Evolutionary conservation across 2,888 invertebrate genomes (phyloP).

Genomic region (Endotricha flammealis): DNA sequence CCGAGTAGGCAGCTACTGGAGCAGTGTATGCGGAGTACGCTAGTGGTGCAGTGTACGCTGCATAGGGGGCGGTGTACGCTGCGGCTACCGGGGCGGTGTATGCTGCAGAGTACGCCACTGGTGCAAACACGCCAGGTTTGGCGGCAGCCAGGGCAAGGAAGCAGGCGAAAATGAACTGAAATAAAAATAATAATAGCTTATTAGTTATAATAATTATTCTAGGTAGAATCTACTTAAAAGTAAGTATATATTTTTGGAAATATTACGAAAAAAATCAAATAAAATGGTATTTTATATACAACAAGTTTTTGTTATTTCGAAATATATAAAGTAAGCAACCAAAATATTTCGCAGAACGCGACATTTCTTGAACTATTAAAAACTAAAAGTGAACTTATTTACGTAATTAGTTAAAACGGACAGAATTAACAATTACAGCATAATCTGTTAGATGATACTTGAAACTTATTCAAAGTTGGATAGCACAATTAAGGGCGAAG

Average conservation of each 20-base stretch:
- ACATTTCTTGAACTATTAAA: no score
- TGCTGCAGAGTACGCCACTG: slow-evolving; percentile 40
- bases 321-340: no score
- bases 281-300: no score
- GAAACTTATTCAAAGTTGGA: no score
- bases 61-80: slow-evolving; percentile 45
- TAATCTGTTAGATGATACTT: no score
- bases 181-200: slow-evolving; percentile 15
- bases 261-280: no score
- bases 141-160: slow-evolving; percentile 69
- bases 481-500: no score
- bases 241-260: no score
- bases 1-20: slow-evolving; percentile 38
- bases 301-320: no score
- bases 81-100: slow-evolving; percentile 45
- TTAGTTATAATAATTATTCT: not conserved
- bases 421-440: no score
- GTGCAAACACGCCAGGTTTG: slow-evolving; percentile 51
- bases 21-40: slow-evolving; percentile 47
- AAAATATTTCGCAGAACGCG: not conserved
- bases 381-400: no score
- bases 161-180: slow-evolving; percentile 65
- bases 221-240: not conserved
- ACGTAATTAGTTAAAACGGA: no score
- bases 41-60: slow-evolving; percentile 44